phyloP scores from a whole-genome alignment of 2,113 vertebrate species.

The Mus spicilegus region DNA sequence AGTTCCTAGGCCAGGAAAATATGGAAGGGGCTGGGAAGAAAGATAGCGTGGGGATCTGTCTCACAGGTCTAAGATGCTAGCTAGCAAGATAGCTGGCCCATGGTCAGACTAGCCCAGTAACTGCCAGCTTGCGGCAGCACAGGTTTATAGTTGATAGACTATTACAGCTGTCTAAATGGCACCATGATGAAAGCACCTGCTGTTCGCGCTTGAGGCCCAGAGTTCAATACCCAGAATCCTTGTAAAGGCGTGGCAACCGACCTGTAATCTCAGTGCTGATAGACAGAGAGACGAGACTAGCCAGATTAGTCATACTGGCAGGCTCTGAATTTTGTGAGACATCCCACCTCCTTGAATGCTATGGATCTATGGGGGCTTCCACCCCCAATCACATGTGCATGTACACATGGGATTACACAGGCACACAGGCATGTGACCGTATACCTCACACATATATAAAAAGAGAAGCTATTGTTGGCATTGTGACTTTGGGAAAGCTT shows the following conservation, averaged over 20 bases:
- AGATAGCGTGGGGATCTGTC: background rate
- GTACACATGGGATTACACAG: background rate
- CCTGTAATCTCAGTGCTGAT: background rate
- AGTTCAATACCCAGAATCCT: background rate
- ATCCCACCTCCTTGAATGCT: background rate
- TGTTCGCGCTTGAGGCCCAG: background rate
- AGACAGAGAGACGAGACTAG: background rate
- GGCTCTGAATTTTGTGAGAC: background rate
- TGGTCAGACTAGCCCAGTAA: background rate
- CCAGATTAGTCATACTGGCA: background rate
- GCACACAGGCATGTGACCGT: no score
- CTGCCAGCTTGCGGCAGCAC: accelerated
- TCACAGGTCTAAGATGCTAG: background rate
- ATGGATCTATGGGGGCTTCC: no score
- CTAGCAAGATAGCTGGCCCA: background rate
- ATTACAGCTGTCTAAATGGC: background rate
- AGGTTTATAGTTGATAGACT: background rate
- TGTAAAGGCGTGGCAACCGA: no score
- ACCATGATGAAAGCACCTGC: background rate
- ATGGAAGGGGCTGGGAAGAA: background rate
- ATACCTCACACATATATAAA: background rate
- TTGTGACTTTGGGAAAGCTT: background rate
- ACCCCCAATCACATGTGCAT: background rate
- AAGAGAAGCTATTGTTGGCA: background rate
- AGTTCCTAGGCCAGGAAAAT: background rate